Evolutionary conservation across 1,140 invertebrate species (phyloP).

Genomic region (Neodiprion fabricii): DNA sequence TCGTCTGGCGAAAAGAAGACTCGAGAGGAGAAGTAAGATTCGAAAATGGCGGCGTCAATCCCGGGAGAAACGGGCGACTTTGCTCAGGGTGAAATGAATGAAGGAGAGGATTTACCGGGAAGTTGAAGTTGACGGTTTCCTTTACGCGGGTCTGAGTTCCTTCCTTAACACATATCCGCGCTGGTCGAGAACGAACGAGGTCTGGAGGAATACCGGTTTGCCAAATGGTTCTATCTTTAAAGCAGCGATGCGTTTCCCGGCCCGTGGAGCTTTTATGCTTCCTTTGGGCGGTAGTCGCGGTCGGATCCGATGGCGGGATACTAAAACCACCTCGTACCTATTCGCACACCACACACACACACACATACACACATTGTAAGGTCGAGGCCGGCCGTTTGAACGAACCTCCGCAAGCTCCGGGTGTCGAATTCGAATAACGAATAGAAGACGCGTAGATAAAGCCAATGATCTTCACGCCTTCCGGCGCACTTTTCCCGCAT

Average conservation of each 20-base stretch:
- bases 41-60: not conserved
- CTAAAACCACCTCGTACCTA: too few species aligned
- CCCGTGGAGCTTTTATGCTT: conserved; percentile 6
- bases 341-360: too few species aligned
- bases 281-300: conserved; percentile 1
- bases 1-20: too few species aligned
- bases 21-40: not conserved
- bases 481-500: not conserved
- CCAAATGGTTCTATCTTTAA: conserved; percentile 9
- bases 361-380: too few species aligned
- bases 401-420: not conserved
- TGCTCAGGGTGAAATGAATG: too few species aligned
- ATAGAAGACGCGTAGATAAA: not conserved
- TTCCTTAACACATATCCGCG: not conserved
- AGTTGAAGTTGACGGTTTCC: not conserved
- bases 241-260: not conserved
- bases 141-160: not conserved
- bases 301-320: not conserved
- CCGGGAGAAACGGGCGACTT: too few species aligned
- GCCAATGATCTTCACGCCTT: not conserved
- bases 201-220: too few species aligned
- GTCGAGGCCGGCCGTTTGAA: too few species aligned
- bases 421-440: conserved; percentile 7
- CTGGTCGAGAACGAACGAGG: not conserved
- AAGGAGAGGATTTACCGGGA: too few species aligned